phyloP scores from a whole-genome alignment of 1,140 invertebrate species.

The Drosophila gunungcola region DNA sequence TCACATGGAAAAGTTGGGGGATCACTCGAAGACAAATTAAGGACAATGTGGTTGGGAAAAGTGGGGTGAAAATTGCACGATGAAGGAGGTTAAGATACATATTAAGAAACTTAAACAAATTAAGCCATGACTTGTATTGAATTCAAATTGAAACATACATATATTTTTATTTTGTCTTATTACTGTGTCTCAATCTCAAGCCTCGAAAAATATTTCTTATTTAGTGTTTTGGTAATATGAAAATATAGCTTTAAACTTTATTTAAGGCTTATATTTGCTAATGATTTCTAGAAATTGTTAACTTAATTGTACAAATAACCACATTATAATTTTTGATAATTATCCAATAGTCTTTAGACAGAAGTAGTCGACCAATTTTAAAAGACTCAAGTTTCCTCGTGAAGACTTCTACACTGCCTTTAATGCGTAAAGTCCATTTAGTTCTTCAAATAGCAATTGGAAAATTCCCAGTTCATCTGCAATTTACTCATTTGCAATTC shows the following conservation, averaged over 20 bases:
- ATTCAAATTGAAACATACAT: no score
- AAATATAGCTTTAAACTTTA: no score
- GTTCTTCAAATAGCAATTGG: conserved; percentile 9
- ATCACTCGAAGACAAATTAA: conserved; percentile 8
- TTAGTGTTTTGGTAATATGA: no score
- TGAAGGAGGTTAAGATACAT: neutral
- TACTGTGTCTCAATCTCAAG: no score
- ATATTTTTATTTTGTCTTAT: no score
- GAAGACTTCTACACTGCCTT: neutral
- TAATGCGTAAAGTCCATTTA: conserved; percentile 5
- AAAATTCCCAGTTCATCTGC: conserved; percentile 31
- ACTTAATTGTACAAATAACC: no score
- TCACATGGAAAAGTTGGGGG: neutral
- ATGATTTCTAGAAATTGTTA: no score
- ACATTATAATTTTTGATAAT: no score
- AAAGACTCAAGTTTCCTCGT: neutral
- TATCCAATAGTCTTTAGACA: neutral
- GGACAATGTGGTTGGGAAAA: neutral
- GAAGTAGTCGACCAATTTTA: neutral
- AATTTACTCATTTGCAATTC: conserved; percentile 35
- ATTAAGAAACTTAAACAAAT: neutral
- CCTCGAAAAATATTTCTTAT: no score
- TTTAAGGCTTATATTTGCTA: no score
- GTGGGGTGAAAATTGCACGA: neutral
- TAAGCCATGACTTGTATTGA: no score